These are phyloP conservation scores for Xiphophorus maculatus DNA, from an alignment of 2,113 vertebrate species.

Conservation along the genomic window DNA sequence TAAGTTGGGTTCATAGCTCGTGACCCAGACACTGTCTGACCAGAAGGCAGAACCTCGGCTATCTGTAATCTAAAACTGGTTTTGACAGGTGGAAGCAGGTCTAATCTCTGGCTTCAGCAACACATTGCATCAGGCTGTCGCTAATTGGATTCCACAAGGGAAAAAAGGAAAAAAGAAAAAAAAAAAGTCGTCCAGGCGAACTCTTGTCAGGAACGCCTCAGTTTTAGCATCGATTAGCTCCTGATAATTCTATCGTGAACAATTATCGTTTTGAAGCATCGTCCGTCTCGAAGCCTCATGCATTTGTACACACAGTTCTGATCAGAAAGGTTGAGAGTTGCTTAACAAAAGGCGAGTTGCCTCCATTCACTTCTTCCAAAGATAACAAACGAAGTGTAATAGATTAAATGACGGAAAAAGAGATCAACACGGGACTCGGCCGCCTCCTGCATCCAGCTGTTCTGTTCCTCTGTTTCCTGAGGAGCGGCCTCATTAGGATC, in stretches of 20 bases:
- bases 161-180: slow-evolving; percentile 17
- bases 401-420: neutral
- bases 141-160: slow-evolving; percentile 69
- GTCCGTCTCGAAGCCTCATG: neutral
- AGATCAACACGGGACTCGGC: slow-evolving; percentile 35
- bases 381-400: slow-evolving; percentile 53
- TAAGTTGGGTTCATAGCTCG: neutral
- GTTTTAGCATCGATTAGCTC: slow-evolving; percentile 51
- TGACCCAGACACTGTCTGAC: slow-evolving; percentile 6
- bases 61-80: slow-evolving; percentile 47
- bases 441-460: slow-evolving; percentile 66
- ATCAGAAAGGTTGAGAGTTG: slow-evolving; percentile 12
- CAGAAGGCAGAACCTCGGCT: slow-evolving; percentile 13
- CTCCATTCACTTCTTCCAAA: slow-evolving; percentile 27
- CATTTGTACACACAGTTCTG: neutral
- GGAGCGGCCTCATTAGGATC: slow-evolving; percentile 60
- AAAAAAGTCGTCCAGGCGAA: slow-evolving; percentile 54
- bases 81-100: slow-evolving; percentile 68
- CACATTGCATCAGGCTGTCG: slow-evolving; percentile 57
- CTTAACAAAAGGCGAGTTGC: slow-evolving; percentile 33
- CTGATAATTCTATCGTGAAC: slow-evolving; percentile 33
- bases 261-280: neutral
- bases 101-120: slow-evolving; percentile 58
- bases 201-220: slow-evolving; percentile 61
- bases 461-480: slow-evolving; percentile 29